phyloP scores from a whole-genome alignment of 2,797 vertebrate genomes.

The Brotula barbata region DNA sequence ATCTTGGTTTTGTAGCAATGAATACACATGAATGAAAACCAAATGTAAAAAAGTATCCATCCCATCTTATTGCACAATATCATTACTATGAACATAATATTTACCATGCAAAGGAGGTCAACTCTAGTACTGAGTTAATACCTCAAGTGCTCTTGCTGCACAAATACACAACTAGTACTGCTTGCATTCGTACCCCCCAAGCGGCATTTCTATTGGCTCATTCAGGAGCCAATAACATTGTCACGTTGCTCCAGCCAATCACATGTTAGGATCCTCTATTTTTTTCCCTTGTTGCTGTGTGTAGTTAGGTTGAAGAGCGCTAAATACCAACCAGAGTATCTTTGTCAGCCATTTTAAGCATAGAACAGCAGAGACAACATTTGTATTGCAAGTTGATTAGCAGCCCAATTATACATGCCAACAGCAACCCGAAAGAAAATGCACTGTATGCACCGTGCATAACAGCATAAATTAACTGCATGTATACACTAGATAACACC shows the following conservation, averaged over 20 bases:
- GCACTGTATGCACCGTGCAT: conserved; percentile 43
- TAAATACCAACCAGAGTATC: conserved; percentile 80
- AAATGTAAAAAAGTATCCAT: no score
- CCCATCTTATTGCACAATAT: not conserved
- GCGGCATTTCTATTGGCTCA: conserved; percentile 60
- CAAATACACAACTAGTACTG: conserved; percentile 41
- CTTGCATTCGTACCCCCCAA: conserved; percentile 24
- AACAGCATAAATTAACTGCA: conserved; percentile 40
- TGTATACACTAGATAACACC: conserved; percentile 43
- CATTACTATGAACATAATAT: not conserved
- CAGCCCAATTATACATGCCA: conserved; percentile 65
- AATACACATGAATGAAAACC: no score
- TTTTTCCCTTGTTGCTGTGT: conserved; percentile 66
- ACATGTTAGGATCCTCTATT: conserved; percentile 31
- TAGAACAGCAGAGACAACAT: conserved; percentile 73
- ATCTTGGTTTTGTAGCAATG: no score
- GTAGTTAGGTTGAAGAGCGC: conserved; percentile 80
- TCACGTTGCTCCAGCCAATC: conserved; percentile 60
- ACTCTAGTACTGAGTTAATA: conserved; percentile 49
- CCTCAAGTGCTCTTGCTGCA: conserved; percentile 58
- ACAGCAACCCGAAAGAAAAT: conserved; percentile 51
- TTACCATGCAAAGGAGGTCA: conserved; percentile 31
- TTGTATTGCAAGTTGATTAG: conserved; percentile 74
- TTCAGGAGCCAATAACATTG: conserved; percentile 14
- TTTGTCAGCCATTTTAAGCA: conserved; percentile 84